Base-by-base conservation (phyloP, 2,113 vertebrate species). In the Oncorhynchus kisutch region DNA sequence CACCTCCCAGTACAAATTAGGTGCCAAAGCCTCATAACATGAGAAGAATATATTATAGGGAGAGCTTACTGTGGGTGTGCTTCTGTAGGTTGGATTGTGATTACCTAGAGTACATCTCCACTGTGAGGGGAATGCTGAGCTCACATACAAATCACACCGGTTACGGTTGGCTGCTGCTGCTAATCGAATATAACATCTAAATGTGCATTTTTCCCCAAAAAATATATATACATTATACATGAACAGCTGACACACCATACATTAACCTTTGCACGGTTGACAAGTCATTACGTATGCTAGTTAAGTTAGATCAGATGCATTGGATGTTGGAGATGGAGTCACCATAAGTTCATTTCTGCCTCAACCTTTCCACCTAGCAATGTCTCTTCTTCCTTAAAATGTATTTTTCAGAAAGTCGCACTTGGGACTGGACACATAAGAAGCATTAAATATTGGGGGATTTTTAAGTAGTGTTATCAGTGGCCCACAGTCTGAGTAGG, bases 201-300 rank as follows among this genome's bases (percentile, higher is more conserved):
- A 81, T 24, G 64, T 67, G 78, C 76, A 79, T 60, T 60, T 70
- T 80, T 76, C 45, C 39, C 67, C 18, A 71, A 83, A 87, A 71
- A 86, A 90, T 75, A 70, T 78, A 72, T 85, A 86, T 88, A 81
- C 82, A 88, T 90, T 82, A 86, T 85, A 86, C 85, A 90, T 91
- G 76, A 86, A 78, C 79, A 79, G 76, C 78, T 79, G 74, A 84
- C 88, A 81, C 82, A 82, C 91, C 86, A 85, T 76, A 78, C 82
- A 82, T 90, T 91, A 91, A 92, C 91, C 86, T 92, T 92, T 93
- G 74, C 82, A 67, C 73, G 75, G 80, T 45, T 81, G 83, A 86
- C 86, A 89, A 83, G 81, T 81, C 83, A 89, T 88, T 90, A 90
- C 86, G 79, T 75, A 80, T 74, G 80, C 79, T 86, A 86, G 76